Base-by-base conservation (phyloP, 2,113 vertebrate species). In the Cinclus cinclus region DNA sequence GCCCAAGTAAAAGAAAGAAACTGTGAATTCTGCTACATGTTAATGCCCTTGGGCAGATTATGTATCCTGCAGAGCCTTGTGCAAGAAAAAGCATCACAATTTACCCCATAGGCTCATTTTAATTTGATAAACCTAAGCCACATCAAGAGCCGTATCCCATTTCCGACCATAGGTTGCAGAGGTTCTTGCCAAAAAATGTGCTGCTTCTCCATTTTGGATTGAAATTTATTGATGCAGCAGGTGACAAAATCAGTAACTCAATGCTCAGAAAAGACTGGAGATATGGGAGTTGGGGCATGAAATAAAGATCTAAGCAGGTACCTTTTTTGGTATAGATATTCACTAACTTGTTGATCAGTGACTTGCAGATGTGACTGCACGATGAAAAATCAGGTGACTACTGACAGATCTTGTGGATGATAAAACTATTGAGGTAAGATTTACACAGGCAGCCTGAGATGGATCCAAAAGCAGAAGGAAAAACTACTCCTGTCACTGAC, bases 211-310 rank as follows among this genome's bases (percentile, higher is more conserved):
- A 95, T 89, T 93, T 79, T 94, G 80, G 78, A 93, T 68, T 46
- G 1, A 92, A 96, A 96, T 97, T 90, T 96, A 94, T 87, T 87
- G 92, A 92, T 81, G 92, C n/a, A 94, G 88, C 92, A 96, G 92
- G 90, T 96, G 93, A 96, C 79, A 81, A 86, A 93, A 89, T 65
- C 83, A 68, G 94, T 96, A 94, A 94, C 58, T 84, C 73, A 92
- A 93, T 76, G 86, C 92, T 83, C 44, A 71, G 88, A 52, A 90
- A 95, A 95, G 50, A 80, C 47, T 64, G 52, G 47, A 52, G 46
- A 89, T 64, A 94, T 6, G 21, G 55, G 64, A 95, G 63, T 52
- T 82, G 74, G 67, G 20, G 28, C 58, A 91, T 0, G 6, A 89
- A 80, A 82, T 30, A 18, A 95, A 95, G 89, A 85, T 83, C 68